These are phyloP conservation scores for Tridacna crocea DNA, from an alignment of 2,888 invertebrate species.

Conservation along the genomic window DNA sequence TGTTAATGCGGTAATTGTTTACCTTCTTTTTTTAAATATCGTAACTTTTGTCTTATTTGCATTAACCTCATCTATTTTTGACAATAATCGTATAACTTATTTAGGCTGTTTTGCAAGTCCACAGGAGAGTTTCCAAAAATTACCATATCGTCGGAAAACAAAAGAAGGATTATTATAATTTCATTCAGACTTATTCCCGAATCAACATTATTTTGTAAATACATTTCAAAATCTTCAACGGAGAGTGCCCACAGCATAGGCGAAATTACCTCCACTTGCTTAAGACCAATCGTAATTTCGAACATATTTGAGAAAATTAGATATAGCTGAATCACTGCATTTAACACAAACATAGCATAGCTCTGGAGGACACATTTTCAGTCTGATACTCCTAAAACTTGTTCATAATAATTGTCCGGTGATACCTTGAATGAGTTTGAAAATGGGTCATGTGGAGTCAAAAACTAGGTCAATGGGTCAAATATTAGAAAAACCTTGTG, in stretches of 20 bases:
- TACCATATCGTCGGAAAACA: conserved; percentile 27
- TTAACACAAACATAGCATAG: too few relatives aligned
- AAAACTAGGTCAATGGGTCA: too few relatives aligned
- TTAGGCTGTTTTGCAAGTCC: too few relatives aligned
- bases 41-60: not conserved
- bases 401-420: too few relatives aligned
- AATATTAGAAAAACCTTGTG: too few relatives aligned
- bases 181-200: conserved; percentile 1
- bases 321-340: too few relatives aligned
- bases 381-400: too few relatives aligned
- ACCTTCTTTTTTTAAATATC: conserved; percentile 1
- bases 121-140: too few relatives aligned
- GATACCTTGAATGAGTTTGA: too few relatives aligned
- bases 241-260: not conserved
- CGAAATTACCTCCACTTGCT: conserved; percentile 20
- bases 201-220: not conserved
- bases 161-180: not conserved
- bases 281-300: conserved; percentile 20
- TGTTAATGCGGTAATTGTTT: not conserved
- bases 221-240: conserved; percentile 25
- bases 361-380: too few relatives aligned
- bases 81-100: not conserved
- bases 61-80: not conserved
- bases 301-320: conserved; percentile 21
- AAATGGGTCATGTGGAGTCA: too few relatives aligned